Evolutionary conservation across 2,888 invertebrate species (phyloP).

Genomic region (Andrena bucephala): DNA sequence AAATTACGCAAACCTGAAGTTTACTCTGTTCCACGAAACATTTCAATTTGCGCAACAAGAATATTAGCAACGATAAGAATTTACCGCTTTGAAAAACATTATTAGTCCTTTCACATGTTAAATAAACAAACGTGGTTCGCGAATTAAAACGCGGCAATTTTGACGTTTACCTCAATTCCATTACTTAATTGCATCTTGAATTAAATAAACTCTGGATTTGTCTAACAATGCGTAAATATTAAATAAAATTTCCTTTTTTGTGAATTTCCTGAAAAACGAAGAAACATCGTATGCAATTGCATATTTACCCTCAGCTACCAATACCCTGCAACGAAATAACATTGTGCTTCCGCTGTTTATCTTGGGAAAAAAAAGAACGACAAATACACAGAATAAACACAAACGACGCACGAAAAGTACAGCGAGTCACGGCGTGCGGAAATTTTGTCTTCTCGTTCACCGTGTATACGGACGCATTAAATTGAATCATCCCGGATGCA

Average conservation of each 20-base stretch:
- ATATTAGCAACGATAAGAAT: too few species aligned
- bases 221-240: too few species aligned
- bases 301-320: constrained; percentile 14
- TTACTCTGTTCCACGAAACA: neutral
- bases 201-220: neutral
- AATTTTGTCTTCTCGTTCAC: neutral
- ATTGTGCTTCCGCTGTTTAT: neutral
- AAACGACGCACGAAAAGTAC: neutral
- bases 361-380: neutral
- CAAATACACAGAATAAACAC: neutral
- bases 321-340: neutral
- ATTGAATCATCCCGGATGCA: constrained; percentile 6
- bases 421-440: neutral
- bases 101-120: too few species aligned
- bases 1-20: neutral
- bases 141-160: neutral
- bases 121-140: too few species aligned
- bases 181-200: neutral
- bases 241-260: too few species aligned
- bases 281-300: neutral
- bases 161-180: neutral
- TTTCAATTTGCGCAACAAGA: too few species aligned
- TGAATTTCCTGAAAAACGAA: neutral
- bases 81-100: too few species aligned
- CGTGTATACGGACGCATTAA: neutral